Evolutionary conservation across 2,888 invertebrate species (phyloP).

Genomic region (Achlya flavicornis): DNA sequence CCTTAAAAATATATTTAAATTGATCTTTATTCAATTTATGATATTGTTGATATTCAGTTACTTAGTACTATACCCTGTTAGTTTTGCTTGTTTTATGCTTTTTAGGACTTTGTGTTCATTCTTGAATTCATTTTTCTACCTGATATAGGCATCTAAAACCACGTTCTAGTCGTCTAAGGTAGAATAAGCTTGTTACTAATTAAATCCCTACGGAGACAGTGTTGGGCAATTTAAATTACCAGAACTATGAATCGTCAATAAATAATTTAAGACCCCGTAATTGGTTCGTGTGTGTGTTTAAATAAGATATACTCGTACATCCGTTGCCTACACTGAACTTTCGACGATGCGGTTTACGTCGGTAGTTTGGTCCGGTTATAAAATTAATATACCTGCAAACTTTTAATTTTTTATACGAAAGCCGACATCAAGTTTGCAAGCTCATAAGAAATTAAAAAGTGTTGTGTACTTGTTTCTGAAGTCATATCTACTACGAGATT

Average conservation of each 20-base stretch:
- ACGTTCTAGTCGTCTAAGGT: background rate
- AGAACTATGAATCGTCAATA: conserved; percentile 39
- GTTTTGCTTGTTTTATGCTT: too few relatives aligned
- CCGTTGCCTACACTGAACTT: conserved; percentile 43
- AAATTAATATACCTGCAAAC: conserved; percentile 43
- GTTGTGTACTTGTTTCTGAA: background rate
- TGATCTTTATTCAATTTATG: background rate
- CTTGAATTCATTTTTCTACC: too few relatives aligned
- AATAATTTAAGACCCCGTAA: conserved; percentile 58
- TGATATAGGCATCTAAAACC: background rate
- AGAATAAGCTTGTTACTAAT: conserved; percentile 1
- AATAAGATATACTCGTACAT: conserved; percentile 53
- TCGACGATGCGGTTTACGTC: conserved; percentile 39
- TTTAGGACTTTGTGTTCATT: too few relatives aligned
- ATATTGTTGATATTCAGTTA: background rate
- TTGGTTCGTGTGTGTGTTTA: conserved; percentile 61
- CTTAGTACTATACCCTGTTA: too few relatives aligned
- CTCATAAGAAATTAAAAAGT: conserved; percentile 12
- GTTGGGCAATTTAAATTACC: conserved; percentile 45
- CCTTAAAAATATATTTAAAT: too few relatives aligned
- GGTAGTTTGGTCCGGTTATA: conserved; percentile 37
- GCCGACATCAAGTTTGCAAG: background rate
- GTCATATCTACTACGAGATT: background rate
- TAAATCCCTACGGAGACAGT: background rate
- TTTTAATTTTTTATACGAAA: conserved; percentile 29